phyloP scores from a whole-genome alignment of 2,113 vertebrate species.

The Phaethornis superciliosus region DNA sequence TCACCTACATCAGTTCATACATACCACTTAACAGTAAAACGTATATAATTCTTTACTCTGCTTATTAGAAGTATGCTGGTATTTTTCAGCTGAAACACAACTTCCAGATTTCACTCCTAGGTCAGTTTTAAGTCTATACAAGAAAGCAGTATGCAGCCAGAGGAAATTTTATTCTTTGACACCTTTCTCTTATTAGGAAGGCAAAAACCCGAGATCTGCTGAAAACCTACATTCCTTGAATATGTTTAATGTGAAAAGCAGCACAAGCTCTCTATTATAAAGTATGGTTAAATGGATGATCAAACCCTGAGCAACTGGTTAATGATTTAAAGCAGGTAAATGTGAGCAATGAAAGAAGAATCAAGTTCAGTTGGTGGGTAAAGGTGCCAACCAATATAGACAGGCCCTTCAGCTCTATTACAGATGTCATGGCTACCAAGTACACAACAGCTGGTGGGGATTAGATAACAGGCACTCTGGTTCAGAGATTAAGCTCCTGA shows the following conservation, averaged over 20 bases:
- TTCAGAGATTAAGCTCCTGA: conserved; percentile 66
- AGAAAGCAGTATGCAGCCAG: neutral
- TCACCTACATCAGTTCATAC: neutral
- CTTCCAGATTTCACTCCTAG: neutral
- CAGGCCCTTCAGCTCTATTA: conserved; percentile 55
- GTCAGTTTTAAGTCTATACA: neutral
- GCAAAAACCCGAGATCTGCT: neutral
- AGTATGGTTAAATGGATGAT: conserved; percentile 18
- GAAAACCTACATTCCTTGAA: neutral
- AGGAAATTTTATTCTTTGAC: neutral
- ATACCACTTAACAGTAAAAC: neutral
- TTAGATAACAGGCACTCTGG: conserved; percentile 63
- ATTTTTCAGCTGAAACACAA: conserved; percentile 16
- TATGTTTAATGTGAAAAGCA: neutral
- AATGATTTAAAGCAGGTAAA: conserved; percentile 61
- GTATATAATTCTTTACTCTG: neutral
- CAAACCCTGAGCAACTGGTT: conserved; percentile 24
- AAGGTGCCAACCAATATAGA: conserved; percentile 57
- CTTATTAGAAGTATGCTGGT: neutral
- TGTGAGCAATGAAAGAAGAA: conserved; percentile 37
- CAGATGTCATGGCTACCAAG: conserved; percentile 68
- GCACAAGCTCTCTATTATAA: conserved; percentile 1
- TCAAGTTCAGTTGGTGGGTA: conserved; percentile 44
- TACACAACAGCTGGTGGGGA: conserved; percentile 69
- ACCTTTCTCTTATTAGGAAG: neutral